Conservation (phyloP, 2,888 invertebrate genomes). For the Uropetala carovei region DNA sequence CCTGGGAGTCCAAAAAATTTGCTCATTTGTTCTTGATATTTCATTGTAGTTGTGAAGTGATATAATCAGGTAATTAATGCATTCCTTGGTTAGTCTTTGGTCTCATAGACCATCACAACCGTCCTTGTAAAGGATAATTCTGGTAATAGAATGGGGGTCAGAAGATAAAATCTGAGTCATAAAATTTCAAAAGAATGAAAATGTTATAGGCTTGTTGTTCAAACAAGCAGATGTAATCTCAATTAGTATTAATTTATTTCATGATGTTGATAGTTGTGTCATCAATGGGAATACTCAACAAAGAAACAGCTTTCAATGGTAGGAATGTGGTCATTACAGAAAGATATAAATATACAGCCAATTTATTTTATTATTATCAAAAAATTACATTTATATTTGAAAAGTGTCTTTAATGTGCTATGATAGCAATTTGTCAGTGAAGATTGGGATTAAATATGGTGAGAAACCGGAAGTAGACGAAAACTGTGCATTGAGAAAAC, state of each 20-base stretch:
- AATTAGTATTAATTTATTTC: background rate
- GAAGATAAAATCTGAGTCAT: background rate
- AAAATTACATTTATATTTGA: constrained; percentile 41
- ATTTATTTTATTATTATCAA: background rate
- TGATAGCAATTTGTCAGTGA: background rate
- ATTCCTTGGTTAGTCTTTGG: constrained; percentile 56
- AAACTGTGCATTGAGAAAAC: background rate
- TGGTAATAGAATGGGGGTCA: background rate
- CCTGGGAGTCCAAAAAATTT: constrained; percentile 47
- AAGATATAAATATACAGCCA: background rate
- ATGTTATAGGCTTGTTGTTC: background rate
- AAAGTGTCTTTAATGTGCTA: background rate
- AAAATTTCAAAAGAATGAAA: background rate
- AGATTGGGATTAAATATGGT: background rate
- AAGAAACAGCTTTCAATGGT: constrained; percentile 30
- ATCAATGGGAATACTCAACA: constrained; percentile 1
- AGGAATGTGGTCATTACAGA: constrained; percentile 14
- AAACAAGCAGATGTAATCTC: constrained; percentile 34
- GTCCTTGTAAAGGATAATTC: constrained; percentile 33
- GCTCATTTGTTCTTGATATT: constrained; percentile 56
- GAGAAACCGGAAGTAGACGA: too few relatives aligned
- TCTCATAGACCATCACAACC: constrained; percentile 24
- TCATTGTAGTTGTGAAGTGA: constrained; percentile 44
- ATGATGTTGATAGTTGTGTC: constrained; percentile 4
- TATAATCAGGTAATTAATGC: constrained; percentile 42